Conservation (phyloP, 2,888 invertebrate genomes). For the Agonum fuliginosum region DNA sequence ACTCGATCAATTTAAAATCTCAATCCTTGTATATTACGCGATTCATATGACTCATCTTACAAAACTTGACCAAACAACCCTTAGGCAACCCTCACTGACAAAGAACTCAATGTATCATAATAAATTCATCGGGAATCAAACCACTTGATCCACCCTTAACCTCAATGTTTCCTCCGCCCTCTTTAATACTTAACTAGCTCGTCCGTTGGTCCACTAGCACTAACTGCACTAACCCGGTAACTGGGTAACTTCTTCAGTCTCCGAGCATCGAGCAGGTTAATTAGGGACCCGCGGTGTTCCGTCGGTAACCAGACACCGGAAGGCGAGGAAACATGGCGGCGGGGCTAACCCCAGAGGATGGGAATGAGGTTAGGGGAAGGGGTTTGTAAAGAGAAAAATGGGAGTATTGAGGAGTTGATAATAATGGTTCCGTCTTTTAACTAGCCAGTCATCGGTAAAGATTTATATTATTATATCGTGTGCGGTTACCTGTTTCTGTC, state of each 20-base stretch:
- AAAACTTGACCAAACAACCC: not conserved
- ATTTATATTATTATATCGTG: no score
- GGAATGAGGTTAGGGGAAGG: no score
- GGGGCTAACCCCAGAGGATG: no score
- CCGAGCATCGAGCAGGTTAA: constrained; percentile 48
- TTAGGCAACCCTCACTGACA: not conserved
- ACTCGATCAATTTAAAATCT: no score
- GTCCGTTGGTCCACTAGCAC: not conserved
- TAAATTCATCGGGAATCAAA: constrained; percentile 5
- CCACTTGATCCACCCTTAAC: constrained; percentile 20
- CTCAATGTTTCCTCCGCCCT: not conserved
- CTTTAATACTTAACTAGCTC: not conserved
- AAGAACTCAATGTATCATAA: constrained; percentile 20
- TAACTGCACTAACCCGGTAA: not conserved
- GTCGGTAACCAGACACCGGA: constrained; percentile 59
- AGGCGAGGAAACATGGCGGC: no score
- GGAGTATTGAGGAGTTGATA: no score
- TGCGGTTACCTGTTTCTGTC: no score
- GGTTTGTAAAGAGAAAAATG: no score
- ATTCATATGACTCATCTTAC: no score
- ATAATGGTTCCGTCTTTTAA: no score
- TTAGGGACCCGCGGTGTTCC: constrained; percentile 47
- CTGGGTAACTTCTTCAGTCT: constrained; percentile 1
- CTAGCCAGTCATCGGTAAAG: no score
- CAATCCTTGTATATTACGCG: no score